Base-by-base conservation (phyloP, 2,797 vertebrate genomes). In the Xenentodon cancila region DNA sequence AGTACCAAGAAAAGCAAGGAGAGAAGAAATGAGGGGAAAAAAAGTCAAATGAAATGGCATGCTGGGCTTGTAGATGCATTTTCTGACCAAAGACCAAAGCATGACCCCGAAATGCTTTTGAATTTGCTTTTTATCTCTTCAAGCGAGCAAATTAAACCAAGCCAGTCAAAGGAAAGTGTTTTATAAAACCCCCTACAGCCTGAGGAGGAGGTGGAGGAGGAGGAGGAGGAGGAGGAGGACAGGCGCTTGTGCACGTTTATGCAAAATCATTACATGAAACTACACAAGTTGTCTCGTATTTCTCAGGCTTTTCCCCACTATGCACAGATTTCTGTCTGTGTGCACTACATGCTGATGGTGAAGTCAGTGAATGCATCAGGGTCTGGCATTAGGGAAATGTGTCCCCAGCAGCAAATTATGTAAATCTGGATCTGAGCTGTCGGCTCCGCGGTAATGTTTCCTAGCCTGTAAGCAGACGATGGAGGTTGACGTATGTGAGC, bases 391-490 rank as follows among this genome's bases (percentile, higher is more conserved):
- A 9, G 59, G 59, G 43, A 79, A 74, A 67, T 73, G 32, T 49
- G 58, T 49, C 40, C 59, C 17, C 7, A 15, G 17, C 50, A 47
- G 50, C n/a, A 54, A 68, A 59, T 69, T 40, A 73, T 70, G 64
- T 21, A 69, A 80, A 74, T 80, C 27, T 54, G 1, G 18, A 18
- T 49, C 27, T 25, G 55, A 59, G 60, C 49, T 64, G 62, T 47
- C 53, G 15, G 13, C 9, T 56, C 7, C 13, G 13, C 7, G 49
- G 20, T 27, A 19, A 57, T 20, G 61, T 47, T 27, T 4, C 59
- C 56, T 53, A 48, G 64, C 62, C 48, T 46, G 30, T 11, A 43
- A 34, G 40, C 37, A 58, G 50, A 56, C 48, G 50, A 43, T 22
- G 9, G 3, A 3, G 1, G 4, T 17, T 58, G 2, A 25, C 53